Evolutionary conservation across 2,797 vertebrate species (phyloP), one percentile per base, ranked within the genome.

Genomic region (Peromyscus attwateri): DNA sequence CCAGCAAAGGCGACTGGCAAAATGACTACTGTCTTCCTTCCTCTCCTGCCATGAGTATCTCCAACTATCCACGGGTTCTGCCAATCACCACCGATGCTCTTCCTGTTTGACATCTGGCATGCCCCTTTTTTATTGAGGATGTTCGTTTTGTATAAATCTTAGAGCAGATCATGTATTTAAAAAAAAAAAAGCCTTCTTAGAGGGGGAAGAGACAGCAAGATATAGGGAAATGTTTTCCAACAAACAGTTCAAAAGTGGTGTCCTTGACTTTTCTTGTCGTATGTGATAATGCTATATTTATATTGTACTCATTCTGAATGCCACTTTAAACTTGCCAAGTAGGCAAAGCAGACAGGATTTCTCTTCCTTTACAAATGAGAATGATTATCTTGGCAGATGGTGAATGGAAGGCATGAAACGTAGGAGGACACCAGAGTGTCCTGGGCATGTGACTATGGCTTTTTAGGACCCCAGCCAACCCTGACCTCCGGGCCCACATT

Each of bases 151-250:
- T 83, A 89, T 75, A 43, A 88, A 87, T 71, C 3, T 40, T n/a
- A 77, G 52, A 25, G 40, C 84, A 96, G 92, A 81, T 4, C 17
- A 71, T 84, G 23, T 70, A 85, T 52, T 90, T 92, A 46, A 46
- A 46, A 46, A 43, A 43, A 43, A 43, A 49, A 97, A 93, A 66
- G 27, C 3, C 10, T 23, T 34, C 73, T 64, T 29, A 43, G 25
- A 81, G 76, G 60, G 82, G 17, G 23, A 75, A 23, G 76, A 13
- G 60, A 31, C 6, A 89, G 23, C 0, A 60, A 89, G 34, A 55
- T 16, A 87, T 0, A 70, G 23, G 8, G 46, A 92, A 34, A 29
- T 23, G 23, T 43, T 96, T 40, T 92, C 79, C 27, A 82, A 66
- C 37, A 57, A 11, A 23, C 4, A 14, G 23, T 49, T 60, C 8